Evolutionary conservation across 2,888 invertebrate genomes (phyloP).

Genomic region (Adineta ricciae): DNA sequence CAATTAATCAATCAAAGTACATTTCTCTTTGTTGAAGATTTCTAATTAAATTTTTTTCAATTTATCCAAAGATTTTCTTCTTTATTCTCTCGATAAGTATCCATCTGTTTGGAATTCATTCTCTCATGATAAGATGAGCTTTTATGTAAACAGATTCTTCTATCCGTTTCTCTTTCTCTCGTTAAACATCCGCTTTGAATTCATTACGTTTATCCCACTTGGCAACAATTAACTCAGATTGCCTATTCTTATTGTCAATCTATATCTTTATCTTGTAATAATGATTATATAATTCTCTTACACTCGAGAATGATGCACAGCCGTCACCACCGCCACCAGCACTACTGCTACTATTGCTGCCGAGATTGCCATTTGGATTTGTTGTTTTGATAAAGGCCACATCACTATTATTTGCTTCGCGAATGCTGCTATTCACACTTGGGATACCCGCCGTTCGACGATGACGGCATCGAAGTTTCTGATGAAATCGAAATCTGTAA

Average conservation of each 20-base stretch:
- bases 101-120: neutral
- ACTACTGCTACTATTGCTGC: neutral
- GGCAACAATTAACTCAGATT: conserved; percentile 5
- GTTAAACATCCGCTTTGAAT: conserved; percentile 1
- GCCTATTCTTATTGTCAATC: neutral
- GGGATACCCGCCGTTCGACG: neutral
- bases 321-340: neutral
- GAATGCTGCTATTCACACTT: neutral
- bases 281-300: neutral
- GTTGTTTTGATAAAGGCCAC: neutral
- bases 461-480: neutral
- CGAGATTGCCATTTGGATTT: neutral
- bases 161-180: neutral
- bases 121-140: neutral
- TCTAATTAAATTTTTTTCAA: neutral
- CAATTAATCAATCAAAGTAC: neutral
- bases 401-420: neutral
- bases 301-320: neutral
- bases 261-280: neutral
- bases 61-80: neutral
- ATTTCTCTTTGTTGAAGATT: neutral
- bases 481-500: neutral
- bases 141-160: neutral
- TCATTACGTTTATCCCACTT: conserved; percentile 9
- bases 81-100: neutral